phyloP scores from a whole-genome alignment of 1,140 invertebrate genomes.

The Epicauta chinensis region DNA sequence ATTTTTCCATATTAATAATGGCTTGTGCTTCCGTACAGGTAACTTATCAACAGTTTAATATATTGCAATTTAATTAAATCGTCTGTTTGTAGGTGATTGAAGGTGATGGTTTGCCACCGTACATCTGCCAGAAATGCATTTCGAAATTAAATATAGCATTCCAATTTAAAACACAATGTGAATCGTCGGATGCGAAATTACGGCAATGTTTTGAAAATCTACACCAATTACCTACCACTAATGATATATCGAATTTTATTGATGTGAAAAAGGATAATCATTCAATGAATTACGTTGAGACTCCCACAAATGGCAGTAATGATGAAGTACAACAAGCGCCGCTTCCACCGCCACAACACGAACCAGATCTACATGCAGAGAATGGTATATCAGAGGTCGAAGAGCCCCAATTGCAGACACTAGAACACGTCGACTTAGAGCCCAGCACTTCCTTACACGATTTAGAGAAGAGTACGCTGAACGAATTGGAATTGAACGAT shows the following conservation, averaged over 20 bases:
- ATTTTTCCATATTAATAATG: conserved; percentile 54
- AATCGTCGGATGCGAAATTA: conserved; percentile 54
- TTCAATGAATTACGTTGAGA: neutral
- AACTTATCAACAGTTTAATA: no score
- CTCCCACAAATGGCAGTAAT: conserved; percentile 9
- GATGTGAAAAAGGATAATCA: conserved; percentile 22
- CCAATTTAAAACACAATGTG: conserved; percentile 60
- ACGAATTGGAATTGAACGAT: conserved; percentile 27
- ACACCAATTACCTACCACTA: conserved; percentile 4
- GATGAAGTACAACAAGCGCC: conserved; percentile 13
- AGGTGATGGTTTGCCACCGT: conserved; percentile 56
- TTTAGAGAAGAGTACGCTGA: conserved; percentile 19
- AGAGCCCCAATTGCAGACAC: conserved; percentile 7
- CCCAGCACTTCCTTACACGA: conserved; percentile 10
- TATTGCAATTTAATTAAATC: no score
- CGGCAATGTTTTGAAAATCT: conserved; percentile 51
- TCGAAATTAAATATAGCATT: conserved; percentile 58
- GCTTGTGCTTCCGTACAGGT: conserved; percentile 57
- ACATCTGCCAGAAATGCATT: conserved; percentile 59
- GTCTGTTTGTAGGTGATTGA: conserved; percentile 46
- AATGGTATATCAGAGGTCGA: conserved; percentile 5
- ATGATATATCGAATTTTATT: conserved; percentile 23
- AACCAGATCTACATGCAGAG: conserved; percentile 6
- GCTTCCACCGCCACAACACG: conserved; percentile 5
- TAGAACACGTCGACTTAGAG: conserved; percentile 19